Conservation (phyloP, 2,113 vertebrate species). For the Clinocottus analis region DNA sequence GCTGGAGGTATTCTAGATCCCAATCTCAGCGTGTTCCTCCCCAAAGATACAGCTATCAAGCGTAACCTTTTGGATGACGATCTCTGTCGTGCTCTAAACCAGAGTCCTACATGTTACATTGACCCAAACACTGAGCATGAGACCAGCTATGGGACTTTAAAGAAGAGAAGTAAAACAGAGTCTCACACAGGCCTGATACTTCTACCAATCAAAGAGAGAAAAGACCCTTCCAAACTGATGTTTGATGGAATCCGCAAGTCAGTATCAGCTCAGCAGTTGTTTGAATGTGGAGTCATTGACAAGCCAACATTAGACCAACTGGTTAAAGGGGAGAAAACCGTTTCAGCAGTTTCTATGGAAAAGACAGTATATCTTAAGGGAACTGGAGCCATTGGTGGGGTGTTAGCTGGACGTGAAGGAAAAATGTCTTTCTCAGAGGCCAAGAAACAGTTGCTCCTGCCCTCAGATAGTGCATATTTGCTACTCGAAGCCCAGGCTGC, state of each 20-base stretch:
- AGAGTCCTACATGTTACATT: constrained; percentile 68
- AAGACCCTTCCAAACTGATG: constrained; percentile 87
- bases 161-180: constrained; percentile 85
- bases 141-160: constrained; percentile 85
- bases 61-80: constrained; percentile 89
- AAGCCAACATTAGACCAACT: constrained; percentile 87
- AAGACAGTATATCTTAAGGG: constrained; percentile 91
- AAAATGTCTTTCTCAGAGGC: constrained; percentile 93
- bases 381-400: constrained; percentile 90
- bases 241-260: constrained; percentile 92
- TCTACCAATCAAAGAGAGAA: constrained; percentile 78
- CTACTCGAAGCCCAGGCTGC: constrained; percentile 94
- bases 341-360: constrained; percentile 88
- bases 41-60: constrained; percentile 89
- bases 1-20: constrained; percentile 93
- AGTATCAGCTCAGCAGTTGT: constrained; percentile 90
- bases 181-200: constrained; percentile 85
- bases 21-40: constrained; percentile 90
- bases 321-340: constrained; percentile 88
- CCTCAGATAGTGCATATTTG: constrained; percentile 84
- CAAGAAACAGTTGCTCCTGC: constrained; percentile 87
- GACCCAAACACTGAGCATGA: constrained; percentile 56
- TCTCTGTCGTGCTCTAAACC: constrained; percentile 83
- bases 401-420: constrained; percentile 83
- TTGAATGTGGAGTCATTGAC: constrained; percentile 92